Percentiles rank a stretch among this genome's conserved stretches.
Conservation (phyloP, 1,140 invertebrate species). For the Euschistus heros region DNA sequence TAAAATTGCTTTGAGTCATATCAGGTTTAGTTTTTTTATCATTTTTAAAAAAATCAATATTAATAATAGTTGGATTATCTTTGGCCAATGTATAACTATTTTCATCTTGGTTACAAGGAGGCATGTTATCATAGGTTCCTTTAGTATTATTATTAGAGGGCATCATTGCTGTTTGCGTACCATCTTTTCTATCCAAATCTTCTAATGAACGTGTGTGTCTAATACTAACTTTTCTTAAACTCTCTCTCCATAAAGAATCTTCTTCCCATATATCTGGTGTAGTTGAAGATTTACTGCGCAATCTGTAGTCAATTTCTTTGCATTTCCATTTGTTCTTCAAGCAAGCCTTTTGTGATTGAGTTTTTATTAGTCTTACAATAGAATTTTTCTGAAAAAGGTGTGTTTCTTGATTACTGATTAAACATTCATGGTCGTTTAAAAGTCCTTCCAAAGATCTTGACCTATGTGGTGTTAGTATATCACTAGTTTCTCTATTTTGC, state of each 20-base stretch:
- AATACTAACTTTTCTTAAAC: slow-evolving; percentile 60
- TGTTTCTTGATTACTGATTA: background rate
- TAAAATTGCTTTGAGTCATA: background rate
- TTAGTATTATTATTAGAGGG: slow-evolving; percentile 45
- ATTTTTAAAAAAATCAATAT: background rate
- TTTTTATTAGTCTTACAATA: background rate
- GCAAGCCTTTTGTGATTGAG: slow-evolving; percentile 23
- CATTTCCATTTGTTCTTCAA: no score
- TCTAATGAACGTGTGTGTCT: slow-evolving; percentile 69
- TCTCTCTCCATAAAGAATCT: slow-evolving; percentile 67
- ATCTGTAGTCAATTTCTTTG: background rate
- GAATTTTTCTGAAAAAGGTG: background rate
- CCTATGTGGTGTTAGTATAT: slow-evolving; percentile 23
- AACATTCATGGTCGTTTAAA: slow-evolving; percentile 42
- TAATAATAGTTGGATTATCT: slow-evolving; percentile 17
- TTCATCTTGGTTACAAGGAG: slow-evolving; percentile 30
- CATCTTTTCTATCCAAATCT: slow-evolving; percentile 47
- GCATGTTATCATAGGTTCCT: slow-evolving; percentile 63
- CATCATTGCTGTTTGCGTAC: slow-evolving; percentile 14
- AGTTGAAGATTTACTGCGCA: slow-evolving; percentile 6
- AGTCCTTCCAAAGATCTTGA: slow-evolving; percentile 53
- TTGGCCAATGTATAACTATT: background rate
- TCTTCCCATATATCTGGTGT: slow-evolving; percentile 66
- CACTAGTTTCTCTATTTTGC: background rate
- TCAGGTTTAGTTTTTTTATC: background rate